A percentile compares a stretch with the other conserved stretches of the same genome.
These are phyloP conservation scores for Aphidius gifuensis DNA, from an alignment of 1,140 invertebrate species.

Conservation along the genomic window DNA sequence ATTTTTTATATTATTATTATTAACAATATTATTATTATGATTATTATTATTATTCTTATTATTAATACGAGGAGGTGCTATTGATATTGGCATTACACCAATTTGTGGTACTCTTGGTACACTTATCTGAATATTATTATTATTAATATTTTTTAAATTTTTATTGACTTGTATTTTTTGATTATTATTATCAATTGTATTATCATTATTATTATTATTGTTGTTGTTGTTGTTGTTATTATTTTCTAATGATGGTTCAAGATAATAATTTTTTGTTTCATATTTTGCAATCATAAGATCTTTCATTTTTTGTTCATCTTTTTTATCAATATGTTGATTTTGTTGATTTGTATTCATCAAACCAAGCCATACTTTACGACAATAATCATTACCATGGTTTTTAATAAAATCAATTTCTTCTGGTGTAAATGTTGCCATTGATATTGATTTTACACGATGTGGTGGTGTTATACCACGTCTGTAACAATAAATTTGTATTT, in stretches of 20 bases:
- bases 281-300: slow-evolving; percentile 93
- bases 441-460: slow-evolving; percentile 96
- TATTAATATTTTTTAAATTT: background rate
- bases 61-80: slow-evolving; percentile 25
- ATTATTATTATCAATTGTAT: slow-evolving; percentile 29
- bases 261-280: slow-evolving; percentile 80
- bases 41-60: slow-evolving; percentile 28
- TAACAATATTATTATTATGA: slow-evolving; percentile 20
- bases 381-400: slow-evolving; percentile 90
- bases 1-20: slow-evolving; percentile 21
- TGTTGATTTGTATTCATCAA: slow-evolving; percentile 63
- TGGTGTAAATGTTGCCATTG: slow-evolving; percentile 94
- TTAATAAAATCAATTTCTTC: slow-evolving; percentile 94
- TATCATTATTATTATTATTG: slow-evolving; percentile 30
- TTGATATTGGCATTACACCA: slow-evolving; percentile 31
- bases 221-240: slow-evolving; percentile 26
- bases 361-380: slow-evolving; percentile 86
- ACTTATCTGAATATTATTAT: background rate
- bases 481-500: slow-evolving; percentile 29
- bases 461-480: slow-evolving; percentile 95
- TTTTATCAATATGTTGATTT: slow-evolving; percentile 54
- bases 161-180: slow-evolving; percentile 30
- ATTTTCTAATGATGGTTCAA: slow-evolving; percentile 62
- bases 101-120: slow-evolving; percentile 44
- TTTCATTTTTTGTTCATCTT: slow-evolving; percentile 86